phyloP scores from a whole-genome alignment of 2,113 vertebrate species.

The Cavia aperea region DNA sequence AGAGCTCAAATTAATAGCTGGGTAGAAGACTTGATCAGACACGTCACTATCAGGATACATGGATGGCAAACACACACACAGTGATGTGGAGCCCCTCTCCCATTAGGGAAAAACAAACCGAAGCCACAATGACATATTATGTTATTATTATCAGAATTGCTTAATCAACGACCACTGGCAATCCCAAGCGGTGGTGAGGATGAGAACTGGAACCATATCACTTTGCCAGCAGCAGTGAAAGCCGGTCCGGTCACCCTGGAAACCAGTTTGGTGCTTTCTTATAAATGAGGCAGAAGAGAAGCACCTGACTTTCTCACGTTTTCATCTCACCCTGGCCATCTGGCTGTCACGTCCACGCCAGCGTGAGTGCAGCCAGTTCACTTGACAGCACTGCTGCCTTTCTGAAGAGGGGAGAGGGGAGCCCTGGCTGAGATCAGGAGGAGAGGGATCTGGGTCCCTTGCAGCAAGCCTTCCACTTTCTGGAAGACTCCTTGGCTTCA shows the following conservation, averaged over 20 bases:
- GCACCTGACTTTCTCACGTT: neutral
- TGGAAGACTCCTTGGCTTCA: neutral
- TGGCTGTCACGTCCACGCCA: neutral
- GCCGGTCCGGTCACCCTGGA: neutral
- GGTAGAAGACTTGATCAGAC: neutral
- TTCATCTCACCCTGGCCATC: neutral
- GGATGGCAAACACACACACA: neutral
- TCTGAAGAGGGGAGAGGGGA: neutral
- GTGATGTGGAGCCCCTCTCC: neutral
- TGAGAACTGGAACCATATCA: too few species aligned
- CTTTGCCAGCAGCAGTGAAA: neutral
- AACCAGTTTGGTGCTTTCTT: neutral
- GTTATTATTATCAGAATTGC: neutral
- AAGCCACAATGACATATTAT: neutral
- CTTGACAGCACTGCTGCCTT: neutral
- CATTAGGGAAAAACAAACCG: neutral
- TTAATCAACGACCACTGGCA: neutral
- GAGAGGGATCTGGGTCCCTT: neutral
- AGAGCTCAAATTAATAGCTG: neutral
- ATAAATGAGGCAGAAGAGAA: neutral
- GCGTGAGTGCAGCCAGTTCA: neutral
- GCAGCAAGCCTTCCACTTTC: too few species aligned
- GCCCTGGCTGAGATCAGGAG: neutral
- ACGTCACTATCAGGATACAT: neutral
- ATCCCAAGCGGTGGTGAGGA: too few species aligned